Evolutionary conservation across 2,113 vertebrate species (phyloP).

Genomic region (Andinoacara biseriatus): DNA sequence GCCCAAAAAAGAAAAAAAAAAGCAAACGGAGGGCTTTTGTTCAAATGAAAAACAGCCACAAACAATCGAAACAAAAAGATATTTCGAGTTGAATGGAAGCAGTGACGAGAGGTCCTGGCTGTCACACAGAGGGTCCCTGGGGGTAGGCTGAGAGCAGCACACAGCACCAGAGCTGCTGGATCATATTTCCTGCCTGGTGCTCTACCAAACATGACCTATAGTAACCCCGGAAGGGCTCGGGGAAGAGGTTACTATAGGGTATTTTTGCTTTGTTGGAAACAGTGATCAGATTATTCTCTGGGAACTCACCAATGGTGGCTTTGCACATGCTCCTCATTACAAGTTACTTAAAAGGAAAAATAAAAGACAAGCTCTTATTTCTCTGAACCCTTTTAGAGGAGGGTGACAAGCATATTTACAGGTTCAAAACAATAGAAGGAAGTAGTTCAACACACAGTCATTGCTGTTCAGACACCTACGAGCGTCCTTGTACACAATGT

Average conservation of each 20-base stretch:
- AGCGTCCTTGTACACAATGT: not conserved
- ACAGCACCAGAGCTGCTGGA: constrained; percentile 48
- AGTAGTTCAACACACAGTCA: not conserved
- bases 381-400: not conserved
- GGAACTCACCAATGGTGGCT: not conserved
- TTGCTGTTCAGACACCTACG: not conserved
- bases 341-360: not conserved
- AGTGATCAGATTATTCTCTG: constrained; percentile 23
- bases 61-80: constrained; percentile 61
- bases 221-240: constrained; percentile 81
- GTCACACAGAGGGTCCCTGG: constrained; percentile 44
- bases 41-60: constrained; percentile 26
- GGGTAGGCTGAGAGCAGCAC: constrained; percentile 45
- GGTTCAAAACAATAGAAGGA: not conserved
- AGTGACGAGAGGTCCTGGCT: constrained; percentile 52
- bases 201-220: constrained; percentile 81
- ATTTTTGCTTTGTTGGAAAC: constrained; percentile 44
- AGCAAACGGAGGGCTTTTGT: constrained; percentile 45
- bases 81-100: constrained; percentile 59
- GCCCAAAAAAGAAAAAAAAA: constrained; percentile 25
- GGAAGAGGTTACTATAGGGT: constrained; percentile 89
- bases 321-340: not conserved
- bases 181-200: constrained; percentile 81
- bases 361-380: not conserved
- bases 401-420: not conserved